Base-by-base conservation (phyloP, 2,797 vertebrate genomes). In the Sternarchorhynchus goeldii region DNA sequence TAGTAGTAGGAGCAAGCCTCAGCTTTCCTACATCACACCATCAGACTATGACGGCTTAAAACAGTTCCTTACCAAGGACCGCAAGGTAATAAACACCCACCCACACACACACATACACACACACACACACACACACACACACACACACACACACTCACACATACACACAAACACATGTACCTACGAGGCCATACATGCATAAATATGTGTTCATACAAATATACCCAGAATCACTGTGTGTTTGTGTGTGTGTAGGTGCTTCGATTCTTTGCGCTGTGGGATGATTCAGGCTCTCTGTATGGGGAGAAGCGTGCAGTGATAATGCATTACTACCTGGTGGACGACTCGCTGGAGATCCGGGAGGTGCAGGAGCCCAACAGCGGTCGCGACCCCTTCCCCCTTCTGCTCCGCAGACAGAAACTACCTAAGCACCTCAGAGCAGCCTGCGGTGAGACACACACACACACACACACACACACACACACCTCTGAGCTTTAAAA, bases 271-370 rank as follows among this genome's bases (percentile, higher is more conserved):
- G 94, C 95, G 0, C 83, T 92, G 25, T 95, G 94, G 95, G 95
- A 96, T 5, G 91, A 97, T 53, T 83, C 89, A 0, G 83, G 90
- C 72, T 87, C 75, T 73, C 81, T 91, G 84, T 90, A 90, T 1
- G 91, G 91, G 21, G 94, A 95, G 39, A 92, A 84, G 6, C 90
- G 90, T 1, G 85, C 81, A 0, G 96, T 93, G 4, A 82, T 91
- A 66, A 94, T 99, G 84, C 93, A 95, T 65, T 98, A 95, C 88
- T 98, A 94, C 88, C 90, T 99, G 77, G 93, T 91, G 81, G 95
- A 99, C 39, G 91, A 95, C 83, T 95, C 96, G 0, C 93, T 98
- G 87, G 96, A 99, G 87, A 91, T 99, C 86, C 90, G 92, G 12
- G 96, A 96, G 82, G 88, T 95, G 41, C 93, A 95, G 1, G 80